These are phyloP conservation scores for Pempheris klunzingeri DNA, from an alignment of 2,797 vertebrate species.

Conservation along the genomic window DNA sequence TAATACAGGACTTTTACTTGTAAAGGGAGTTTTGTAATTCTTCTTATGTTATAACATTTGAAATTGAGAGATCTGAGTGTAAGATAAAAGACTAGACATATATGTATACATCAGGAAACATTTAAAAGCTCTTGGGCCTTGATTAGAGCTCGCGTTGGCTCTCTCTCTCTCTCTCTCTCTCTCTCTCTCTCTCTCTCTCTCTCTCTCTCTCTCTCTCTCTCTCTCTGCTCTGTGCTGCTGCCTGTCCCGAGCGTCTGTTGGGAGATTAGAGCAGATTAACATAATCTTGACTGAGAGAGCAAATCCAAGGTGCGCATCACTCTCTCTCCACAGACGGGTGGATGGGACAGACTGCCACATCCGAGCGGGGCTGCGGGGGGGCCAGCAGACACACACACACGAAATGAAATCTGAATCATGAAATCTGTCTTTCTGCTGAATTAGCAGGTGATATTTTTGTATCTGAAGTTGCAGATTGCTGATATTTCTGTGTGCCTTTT, in stretches of 20 bases:
- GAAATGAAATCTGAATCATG: too few relatives aligned
- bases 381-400: too few relatives aligned
- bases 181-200: too few relatives aligned
- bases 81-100: too few relatives aligned
- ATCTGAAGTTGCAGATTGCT: not conserved
- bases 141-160: too few relatives aligned
- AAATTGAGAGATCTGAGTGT: too few relatives aligned
- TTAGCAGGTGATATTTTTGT: not conserved
- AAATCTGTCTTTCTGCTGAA: not conserved
- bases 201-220: too few relatives aligned
- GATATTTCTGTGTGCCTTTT: not conserved
- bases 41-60: too few relatives aligned
- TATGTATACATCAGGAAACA: too few relatives aligned
- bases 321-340: slow-evolving; percentile 67
- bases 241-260: slow-evolving; percentile 60
- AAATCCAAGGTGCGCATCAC: slow-evolving; percentile 79
- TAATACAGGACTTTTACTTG: not conserved
- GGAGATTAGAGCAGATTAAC: slow-evolving; percentile 83
- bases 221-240: slow-evolving; percentile 29
- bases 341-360: slow-evolving; percentile 17
- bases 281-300: slow-evolving; percentile 79
- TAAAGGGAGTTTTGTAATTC: not conserved
- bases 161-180: too few relatives aligned
- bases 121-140: too few relatives aligned
- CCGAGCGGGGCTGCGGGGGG: not conserved